A percentile compares a stretch with the other conserved stretches of the same genome.
Evolutionary conservation across 2,113 vertebrate species (phyloP).

Genomic region (Callipepla californica): DNA sequence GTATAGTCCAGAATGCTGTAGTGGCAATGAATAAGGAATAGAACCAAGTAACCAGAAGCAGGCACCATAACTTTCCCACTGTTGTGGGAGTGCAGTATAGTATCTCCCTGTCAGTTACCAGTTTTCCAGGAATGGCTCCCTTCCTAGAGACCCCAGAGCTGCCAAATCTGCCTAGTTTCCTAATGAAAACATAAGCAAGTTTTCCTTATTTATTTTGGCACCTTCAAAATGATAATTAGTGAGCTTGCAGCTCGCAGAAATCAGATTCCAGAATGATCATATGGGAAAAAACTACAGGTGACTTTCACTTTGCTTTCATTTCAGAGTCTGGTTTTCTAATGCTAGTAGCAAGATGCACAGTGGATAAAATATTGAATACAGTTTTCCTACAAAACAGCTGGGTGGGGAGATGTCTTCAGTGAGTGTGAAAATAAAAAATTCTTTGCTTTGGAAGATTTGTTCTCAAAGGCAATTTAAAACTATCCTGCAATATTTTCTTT

Average conservation of each 20-base stretch:
- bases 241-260: not conserved
- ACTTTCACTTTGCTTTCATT: not conserved
- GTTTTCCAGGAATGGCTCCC: not conserved
- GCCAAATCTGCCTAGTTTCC: not conserved
- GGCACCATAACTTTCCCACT: not conserved
- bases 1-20: not conserved
- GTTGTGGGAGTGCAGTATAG: not conserved
- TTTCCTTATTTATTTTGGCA: not conserved
- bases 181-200: not conserved
- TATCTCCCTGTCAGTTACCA: not conserved
- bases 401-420: not conserved
- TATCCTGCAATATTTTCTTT: not conserved
- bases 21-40: not conserved
- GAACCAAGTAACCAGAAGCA: not conserved
- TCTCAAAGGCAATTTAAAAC: not conserved
- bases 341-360: not conserved
- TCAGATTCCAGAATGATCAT: not conserved
- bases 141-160: not conserved
- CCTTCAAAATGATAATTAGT: not conserved
- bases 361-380: not conserved
- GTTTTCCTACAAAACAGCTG: not conserved
- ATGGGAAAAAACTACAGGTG: not conserved
- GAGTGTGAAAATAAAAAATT: not conserved
- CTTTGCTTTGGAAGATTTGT: not conserved
- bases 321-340: not conserved